phyloP scores from a whole-genome alignment of 1,140 invertebrate genomes.

The Drosophila kepulauana region DNA sequence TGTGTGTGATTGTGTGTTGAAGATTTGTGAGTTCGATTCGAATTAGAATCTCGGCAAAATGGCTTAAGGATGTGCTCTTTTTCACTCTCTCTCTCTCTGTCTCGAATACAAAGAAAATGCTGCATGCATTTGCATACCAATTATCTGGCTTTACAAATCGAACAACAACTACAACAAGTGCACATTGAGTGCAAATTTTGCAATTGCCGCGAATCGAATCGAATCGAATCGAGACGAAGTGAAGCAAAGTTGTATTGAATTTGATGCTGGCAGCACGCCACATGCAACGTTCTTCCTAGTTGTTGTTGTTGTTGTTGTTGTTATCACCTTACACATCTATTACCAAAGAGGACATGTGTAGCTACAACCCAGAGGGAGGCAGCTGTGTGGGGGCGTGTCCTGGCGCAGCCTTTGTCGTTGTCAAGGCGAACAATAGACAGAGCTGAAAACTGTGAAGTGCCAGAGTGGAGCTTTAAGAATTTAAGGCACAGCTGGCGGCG shows the following conservation, averaged over 20 bases:
- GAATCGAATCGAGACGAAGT: not conserved
- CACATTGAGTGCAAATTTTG: constrained; percentile 16
- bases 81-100: too few species aligned
- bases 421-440: not conserved
- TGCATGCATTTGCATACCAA: constrained; percentile 30
- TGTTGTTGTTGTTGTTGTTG: constrained; percentile 2
- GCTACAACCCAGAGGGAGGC: not conserved
- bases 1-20: not conserved
- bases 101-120: constrained; percentile 11
- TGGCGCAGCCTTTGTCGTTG: constrained; percentile 18
- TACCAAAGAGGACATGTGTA: constrained; percentile 31
- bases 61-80: not conserved
- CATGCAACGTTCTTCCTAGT: not conserved
- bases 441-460: not conserved
- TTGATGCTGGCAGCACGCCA: not conserved
- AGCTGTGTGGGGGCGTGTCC: constrained; percentile 10
- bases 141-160: constrained; percentile 16
- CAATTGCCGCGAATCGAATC: not conserved
- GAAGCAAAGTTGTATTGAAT: not conserved
- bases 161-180: not conserved
- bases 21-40: not conserved
- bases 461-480: not conserved
- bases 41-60: constrained; percentile 1
- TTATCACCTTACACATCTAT: constrained; percentile 22
- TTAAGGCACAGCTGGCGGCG: not conserved